Percentiles rank a stretch among this genome's conserved stretches.
phyloP scores from a whole-genome alignment of 2,888 invertebrate species.

The Zonitis immaculata region DNA sequence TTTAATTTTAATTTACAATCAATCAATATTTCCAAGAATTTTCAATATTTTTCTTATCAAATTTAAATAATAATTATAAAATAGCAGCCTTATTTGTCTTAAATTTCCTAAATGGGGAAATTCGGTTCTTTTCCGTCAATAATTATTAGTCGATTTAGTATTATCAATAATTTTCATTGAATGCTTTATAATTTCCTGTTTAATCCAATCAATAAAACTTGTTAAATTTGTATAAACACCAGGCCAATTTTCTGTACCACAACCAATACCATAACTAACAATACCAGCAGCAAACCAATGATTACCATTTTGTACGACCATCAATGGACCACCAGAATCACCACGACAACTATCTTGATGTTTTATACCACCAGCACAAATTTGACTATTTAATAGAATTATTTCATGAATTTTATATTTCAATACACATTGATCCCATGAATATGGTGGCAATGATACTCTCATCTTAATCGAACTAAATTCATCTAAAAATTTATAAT shows the following conservation, averaged over 20 bases:
- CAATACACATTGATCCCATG: constrained; percentile 52
- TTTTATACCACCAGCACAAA: constrained; percentile 70
- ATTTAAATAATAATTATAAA: too few relatives aligned
- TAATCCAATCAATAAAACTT: constrained; percentile 60
- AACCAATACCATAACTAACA: constrained; percentile 66
- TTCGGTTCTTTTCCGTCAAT: too few relatives aligned
- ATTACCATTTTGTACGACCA: constrained; percentile 47
- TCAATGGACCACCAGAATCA: constrained; percentile 76
- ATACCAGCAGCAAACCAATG: constrained; percentile 55
- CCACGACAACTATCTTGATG: constrained; percentile 72
- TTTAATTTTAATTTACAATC: too few relatives aligned
- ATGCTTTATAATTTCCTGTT: constrained; percentile 26
- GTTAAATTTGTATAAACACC: constrained; percentile 65
- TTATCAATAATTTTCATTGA: neutral
- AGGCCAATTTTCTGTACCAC: constrained; percentile 63
- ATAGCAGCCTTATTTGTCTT: too few relatives aligned
- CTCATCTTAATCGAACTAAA: constrained; percentile 56
- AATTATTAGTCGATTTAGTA: neutral
- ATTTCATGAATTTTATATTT: constrained; percentile 53
- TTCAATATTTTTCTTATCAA: too few relatives aligned
- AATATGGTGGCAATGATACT: constrained; percentile 56
- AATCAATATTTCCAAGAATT: too few relatives aligned
- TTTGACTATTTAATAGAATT: constrained; percentile 53
- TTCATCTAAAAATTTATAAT: constrained; percentile 31
- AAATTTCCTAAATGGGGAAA: too few relatives aligned